Evolutionary conservation across 2,888 invertebrate species (phyloP).

Genomic region (Rhingia campestris): DNA sequence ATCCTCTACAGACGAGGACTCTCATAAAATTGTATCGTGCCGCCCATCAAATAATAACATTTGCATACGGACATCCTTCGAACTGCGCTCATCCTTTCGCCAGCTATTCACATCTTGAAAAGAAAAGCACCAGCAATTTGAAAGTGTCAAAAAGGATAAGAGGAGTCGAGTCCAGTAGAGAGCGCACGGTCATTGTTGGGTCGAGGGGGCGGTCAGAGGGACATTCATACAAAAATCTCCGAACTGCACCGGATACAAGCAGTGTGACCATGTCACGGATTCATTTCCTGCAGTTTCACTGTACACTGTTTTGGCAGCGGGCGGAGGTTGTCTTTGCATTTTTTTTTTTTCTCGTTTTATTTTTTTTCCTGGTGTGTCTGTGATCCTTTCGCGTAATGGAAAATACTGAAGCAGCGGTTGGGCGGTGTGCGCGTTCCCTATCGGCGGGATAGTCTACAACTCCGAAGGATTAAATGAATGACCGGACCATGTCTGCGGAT

Average conservation of each 20-base stretch:
- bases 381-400: slow-evolving; percentile 45
- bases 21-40: slow-evolving; percentile 64
- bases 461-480: slow-evolving; percentile 67
- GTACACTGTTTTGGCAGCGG: slow-evolving; percentile 2
- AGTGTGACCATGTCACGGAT: slow-evolving; percentile 63
- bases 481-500: slow-evolving; percentile 67
- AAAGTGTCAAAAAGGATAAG: slow-evolving; percentile 54
- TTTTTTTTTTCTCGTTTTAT: slow-evolving; percentile 18
- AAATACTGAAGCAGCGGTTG: slow-evolving; percentile 39
- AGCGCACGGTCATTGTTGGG: not conserved
- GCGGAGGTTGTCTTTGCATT: slow-evolving; percentile 14
- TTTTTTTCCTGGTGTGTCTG: slow-evolving; percentile 15
- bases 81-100: slow-evolving; percentile 35
- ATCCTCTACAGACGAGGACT: slow-evolving; percentile 32
- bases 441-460: slow-evolving; percentile 46
- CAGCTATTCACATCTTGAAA: slow-evolving; percentile 54
- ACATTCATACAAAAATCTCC: slow-evolving; percentile 35
- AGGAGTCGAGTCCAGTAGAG: not conserved
- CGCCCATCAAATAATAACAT: slow-evolving; percentile 66
- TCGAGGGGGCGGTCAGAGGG: slow-evolving; percentile 35
- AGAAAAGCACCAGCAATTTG: slow-evolving; percentile 56
- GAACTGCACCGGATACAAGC: slow-evolving; percentile 56
- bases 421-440: slow-evolving; percentile 30
- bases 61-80: slow-evolving; percentile 62
- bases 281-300: slow-evolving; percentile 63